Percentiles rank a stretch among this genome's conserved stretches.
These are phyloP conservation scores for Buathra laborator DNA, from an alignment of 2,888 invertebrate species.

Conservation along the genomic window DNA sequence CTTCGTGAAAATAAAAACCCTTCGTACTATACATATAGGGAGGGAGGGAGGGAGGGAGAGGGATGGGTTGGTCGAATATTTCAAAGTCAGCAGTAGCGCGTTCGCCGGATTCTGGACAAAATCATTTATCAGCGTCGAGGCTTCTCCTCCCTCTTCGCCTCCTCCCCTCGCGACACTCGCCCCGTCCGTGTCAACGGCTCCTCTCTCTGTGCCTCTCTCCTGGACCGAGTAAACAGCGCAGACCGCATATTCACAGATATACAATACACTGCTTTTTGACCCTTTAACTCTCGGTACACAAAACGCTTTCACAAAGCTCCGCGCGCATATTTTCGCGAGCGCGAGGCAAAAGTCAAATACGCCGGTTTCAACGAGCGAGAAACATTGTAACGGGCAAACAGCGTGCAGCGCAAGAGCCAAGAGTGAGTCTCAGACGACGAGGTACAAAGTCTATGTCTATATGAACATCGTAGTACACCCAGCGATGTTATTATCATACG, in stretches of 20 bases:
- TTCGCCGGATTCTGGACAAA: slow-evolving; percentile 15
- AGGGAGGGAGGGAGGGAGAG: background rate
- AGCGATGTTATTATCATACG: background rate
- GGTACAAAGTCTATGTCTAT: background rate
- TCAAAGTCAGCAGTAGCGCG: slow-evolving; percentile 42
- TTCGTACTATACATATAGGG: background rate
- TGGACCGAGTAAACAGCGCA: background rate
- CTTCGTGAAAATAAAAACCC: slow-evolving; percentile 16
- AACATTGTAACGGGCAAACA: slow-evolving; percentile 10
- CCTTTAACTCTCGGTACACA: background rate
- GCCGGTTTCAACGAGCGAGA: slow-evolving; percentile 19
- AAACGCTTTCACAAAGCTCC: slow-evolving; percentile 3
- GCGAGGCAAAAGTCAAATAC: slow-evolving; percentile 30
- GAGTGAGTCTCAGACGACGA: background rate
- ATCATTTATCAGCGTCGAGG: slow-evolving; percentile 56
- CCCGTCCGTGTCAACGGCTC: slow-evolving; percentile 48
- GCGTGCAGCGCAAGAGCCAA: background rate
- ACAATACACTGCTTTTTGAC: background rate
- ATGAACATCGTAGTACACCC: background rate
- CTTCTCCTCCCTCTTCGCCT: background rate
- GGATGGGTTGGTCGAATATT: slow-evolving; percentile 35
- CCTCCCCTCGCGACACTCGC: slow-evolving; percentile 9
- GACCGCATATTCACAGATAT: slow-evolving; percentile 21
- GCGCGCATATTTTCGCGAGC: background rate
- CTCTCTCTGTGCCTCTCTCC: background rate